Conservation (phyloP, 2,113 vertebrate species). For the Equus quagga region DNA sequence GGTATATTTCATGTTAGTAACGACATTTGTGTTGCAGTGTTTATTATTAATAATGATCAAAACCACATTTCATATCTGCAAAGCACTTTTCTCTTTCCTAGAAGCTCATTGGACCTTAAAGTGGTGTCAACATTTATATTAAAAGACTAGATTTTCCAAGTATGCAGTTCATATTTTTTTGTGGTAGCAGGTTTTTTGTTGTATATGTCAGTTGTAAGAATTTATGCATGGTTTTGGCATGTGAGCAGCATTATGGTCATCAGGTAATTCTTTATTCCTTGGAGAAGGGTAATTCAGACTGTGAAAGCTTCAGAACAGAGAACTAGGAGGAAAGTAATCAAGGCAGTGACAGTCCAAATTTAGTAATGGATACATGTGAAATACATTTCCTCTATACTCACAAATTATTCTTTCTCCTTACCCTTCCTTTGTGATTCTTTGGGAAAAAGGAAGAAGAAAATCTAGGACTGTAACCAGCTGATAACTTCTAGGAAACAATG, state of each 20-base stretch:
- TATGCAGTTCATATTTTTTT: conserved; percentile 9
- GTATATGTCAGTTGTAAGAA: not conserved
- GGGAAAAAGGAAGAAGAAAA: not conserved
- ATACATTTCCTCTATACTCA: not conserved
- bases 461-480: not conserved
- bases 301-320: not conserved
- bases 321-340: not conserved
- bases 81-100: conserved; percentile 34
- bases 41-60: conserved; percentile 9
- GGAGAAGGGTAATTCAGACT: conserved; percentile 30
- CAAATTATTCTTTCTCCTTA: not conserved
- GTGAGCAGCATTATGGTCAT: not conserved
- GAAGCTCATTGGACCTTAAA: not conserved
- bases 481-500: not conserved
- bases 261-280: not conserved
- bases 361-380: not conserved
- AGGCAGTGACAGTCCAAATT: not conserved
- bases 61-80: conserved; percentile 3
- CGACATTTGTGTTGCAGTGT: conserved; percentile 15
- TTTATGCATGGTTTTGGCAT: conserved; percentile 5
- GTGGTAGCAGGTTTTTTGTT: not conserved
- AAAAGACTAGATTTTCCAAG: conserved; percentile 19
- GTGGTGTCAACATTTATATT: not conserved
- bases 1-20: conserved; percentile 9
- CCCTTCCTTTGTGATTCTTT: conserved; percentile 36